phyloP scores from a whole-genome alignment of 2,888 invertebrate species.

The Cyaniris semiargus region DNA sequence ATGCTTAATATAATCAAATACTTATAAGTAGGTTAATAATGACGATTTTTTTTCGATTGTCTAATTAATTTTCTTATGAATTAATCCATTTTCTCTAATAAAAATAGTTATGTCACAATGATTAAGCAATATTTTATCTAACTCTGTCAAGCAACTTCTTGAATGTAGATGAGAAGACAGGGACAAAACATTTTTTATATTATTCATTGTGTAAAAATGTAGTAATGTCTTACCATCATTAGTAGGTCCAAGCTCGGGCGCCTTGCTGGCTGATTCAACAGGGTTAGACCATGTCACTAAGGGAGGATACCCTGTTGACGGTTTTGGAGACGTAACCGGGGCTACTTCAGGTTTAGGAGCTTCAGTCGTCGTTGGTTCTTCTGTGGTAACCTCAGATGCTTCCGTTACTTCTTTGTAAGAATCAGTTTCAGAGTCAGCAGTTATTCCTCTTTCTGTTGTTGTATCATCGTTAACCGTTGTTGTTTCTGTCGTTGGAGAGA shows the following conservation, averaged over 20 bases:
- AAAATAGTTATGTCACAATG: too few relatives aligned
- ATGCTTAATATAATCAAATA: too few relatives aligned
- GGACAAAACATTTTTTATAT: too few relatives aligned
- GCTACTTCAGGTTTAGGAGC: slow-evolving; percentile 41
- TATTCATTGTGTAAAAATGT: not conserved
- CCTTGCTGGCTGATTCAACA: slow-evolving; percentile 58
- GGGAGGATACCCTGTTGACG: slow-evolving; percentile 58
- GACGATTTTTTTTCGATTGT: not conserved
- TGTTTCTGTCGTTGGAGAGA: slow-evolving; percentile 44
- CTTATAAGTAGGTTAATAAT: not conserved
- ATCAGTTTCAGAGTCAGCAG: not conserved
- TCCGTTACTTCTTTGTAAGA: slow-evolving; percentile 41
- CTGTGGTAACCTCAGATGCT: slow-evolving; percentile 47
- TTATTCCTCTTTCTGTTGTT: slow-evolving; percentile 35
- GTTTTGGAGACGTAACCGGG: slow-evolving; percentile 43
- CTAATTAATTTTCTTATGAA: too few relatives aligned
- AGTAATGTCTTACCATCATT: slow-evolving; percentile 5
- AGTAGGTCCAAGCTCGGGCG: slow-evolving; percentile 46
- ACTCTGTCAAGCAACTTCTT: too few relatives aligned
- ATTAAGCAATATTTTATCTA: too few relatives aligned
- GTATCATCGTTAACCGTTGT: slow-evolving; percentile 38
- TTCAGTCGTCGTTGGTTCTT: slow-evolving; percentile 54
- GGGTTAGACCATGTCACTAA: slow-evolving; percentile 79
- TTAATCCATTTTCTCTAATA: too few relatives aligned
- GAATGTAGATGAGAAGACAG: too few relatives aligned